A percentile compares a stretch with the other conserved stretches of the same genome.
phyloP scores from a whole-genome alignment of 2,888 invertebrate species.

The Calameuta filiformis region DNA sequence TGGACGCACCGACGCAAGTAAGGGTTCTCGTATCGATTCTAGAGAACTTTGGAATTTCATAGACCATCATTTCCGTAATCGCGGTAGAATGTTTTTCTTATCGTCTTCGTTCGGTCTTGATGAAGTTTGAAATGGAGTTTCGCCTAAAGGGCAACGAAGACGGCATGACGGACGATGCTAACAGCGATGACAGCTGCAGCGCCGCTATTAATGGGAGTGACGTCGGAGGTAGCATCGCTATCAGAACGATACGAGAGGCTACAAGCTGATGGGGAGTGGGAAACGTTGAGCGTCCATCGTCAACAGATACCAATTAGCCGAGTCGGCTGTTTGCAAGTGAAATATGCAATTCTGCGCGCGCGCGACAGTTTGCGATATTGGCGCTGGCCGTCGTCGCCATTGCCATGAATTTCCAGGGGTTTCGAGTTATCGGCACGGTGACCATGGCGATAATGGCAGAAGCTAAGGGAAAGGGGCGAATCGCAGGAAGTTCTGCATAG shows the following conservation, averaged over 20 bases:
- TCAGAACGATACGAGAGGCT: neutral
- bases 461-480: neutral
- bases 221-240: neutral
- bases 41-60: neutral
- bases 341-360: constrained; percentile 6
- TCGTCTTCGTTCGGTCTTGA: neutral
- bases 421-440: neutral
- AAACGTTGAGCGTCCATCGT: neutral
- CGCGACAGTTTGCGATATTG: neutral
- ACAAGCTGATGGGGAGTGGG: neutral
- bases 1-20: neutral
- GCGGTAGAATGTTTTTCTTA: neutral
- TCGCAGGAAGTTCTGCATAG: neutral
- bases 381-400: neutral
- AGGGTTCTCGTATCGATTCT: neutral
- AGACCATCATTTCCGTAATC: neutral
- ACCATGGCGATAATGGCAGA: neutral
- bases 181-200: neutral
- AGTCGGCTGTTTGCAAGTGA: constrained; percentile 11
- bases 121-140: neutral
- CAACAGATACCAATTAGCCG: neutral
- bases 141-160: neutral
- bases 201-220: neutral
- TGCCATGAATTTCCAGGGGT: neutral
- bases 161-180: neutral